Evolutionary conservation across 1,140 invertebrate species (phyloP).

Genomic region (Drosophila miranda): DNA sequence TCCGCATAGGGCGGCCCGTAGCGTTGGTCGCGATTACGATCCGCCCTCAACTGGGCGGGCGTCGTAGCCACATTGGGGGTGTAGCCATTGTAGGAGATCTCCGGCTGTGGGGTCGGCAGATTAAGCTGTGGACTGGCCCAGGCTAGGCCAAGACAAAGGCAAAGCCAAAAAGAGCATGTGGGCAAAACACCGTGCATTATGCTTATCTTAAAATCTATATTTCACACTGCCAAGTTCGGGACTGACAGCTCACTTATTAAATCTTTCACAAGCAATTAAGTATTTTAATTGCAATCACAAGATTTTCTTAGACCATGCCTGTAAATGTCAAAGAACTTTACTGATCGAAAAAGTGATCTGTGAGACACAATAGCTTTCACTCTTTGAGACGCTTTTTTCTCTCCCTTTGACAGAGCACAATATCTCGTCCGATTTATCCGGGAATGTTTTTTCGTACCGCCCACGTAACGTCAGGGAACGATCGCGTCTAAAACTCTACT

Average conservation of each 20-base stretch:
- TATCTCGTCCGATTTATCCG: constrained; percentile 1
- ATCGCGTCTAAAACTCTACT: constrained; percentile 78
- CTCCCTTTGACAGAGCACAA: constrained; percentile 40
- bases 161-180: constrained; percentile 16
- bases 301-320: too few species aligned
- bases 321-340: too few species aligned
- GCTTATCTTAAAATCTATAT: constrained; percentile 63
- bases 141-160: constrained; percentile 18
- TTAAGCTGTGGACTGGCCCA: constrained; percentile 83
- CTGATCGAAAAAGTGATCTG: too few species aligned
- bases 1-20: constrained; percentile 78
- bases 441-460: constrained; percentile 16
- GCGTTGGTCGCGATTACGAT: constrained; percentile 72
- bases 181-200: constrained; percentile 41
- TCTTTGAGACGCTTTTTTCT: constrained; percentile 19
- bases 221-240: constrained; percentile 64
- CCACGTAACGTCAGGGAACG: constrained; percentile 68
- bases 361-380: neutral
- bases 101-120: constrained; percentile 82
- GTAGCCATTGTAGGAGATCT: constrained; percentile 72
- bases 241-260: constrained; percentile 47
- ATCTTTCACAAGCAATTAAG: constrained; percentile 73
- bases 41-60: constrained; percentile 62
- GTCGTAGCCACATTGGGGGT: constrained; percentile 70
- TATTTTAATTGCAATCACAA: constrained; percentile 53